Evolutionary conservation across 2,888 invertebrate genomes (phyloP), one percentile per base, ranked within the genome.

Genomic region (Hylaea fasciaria): DNA sequence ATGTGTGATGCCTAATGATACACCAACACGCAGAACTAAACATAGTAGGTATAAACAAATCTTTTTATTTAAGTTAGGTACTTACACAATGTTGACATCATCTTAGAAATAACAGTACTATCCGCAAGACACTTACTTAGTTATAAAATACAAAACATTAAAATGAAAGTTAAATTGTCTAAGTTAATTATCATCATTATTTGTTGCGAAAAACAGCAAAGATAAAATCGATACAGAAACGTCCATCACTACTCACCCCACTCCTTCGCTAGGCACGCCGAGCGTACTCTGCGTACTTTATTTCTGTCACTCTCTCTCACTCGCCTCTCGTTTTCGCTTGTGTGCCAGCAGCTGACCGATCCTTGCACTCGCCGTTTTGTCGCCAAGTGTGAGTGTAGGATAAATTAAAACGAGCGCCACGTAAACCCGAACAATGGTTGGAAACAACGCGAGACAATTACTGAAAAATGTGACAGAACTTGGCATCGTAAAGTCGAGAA

Each of bases 401-500:
- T 65, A 62, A 60, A 48, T 66, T 48, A 56, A 29, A 49, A 48
- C n/a, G 12, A 45, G 56, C 61, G 61, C 61, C 61, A 62, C 61
- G 56, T 62, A 57, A 61, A 17, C 40, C 63, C 57, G 57, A 70
- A 80, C 71, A 68, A 90, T 91, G 90, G 80, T 84, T 61, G 78
- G 78, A 61, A 86, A 80, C 67, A 85, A 80, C 65, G 76, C 83
- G 29, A 87, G 77, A 60, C 83, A 82, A 61, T 73, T 91, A 68
- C 71, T 91, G 2, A 87, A 87, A 76, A 83, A 80, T 73, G 76
- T 88, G 50, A 80, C 86, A 57, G 86, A 89, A 62, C 72, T 83
- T 49, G 76, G 77, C 39, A 65, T 73, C 29, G 59, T 71, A 58
- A 74, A 70, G 8, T 52, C 43, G 46, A 85, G 88, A 77, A 85